Percentiles rank a stretch among this genome's conserved stretches.
Evolutionary conservation across 2,797 vertebrate genomes (phyloP).

Genomic region (Takifugu ocellatus): DNA sequence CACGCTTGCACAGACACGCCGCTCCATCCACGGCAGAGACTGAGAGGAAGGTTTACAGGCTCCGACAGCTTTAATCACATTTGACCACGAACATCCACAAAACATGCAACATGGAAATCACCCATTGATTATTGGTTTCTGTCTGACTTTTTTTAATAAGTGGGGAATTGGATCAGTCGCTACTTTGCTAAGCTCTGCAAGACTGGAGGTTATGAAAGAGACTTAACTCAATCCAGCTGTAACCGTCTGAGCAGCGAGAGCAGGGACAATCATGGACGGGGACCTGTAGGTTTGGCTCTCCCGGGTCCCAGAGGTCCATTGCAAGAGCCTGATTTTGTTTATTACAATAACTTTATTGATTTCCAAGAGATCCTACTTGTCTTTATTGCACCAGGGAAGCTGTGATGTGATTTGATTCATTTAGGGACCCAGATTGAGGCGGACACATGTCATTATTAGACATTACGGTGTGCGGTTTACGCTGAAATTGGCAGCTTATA

Average conservation of each 20-base stretch:
- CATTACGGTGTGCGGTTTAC: slow-evolving; percentile 27
- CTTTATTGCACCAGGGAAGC: slow-evolving; percentile 45
- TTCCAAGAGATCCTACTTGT: slow-evolving; percentile 47
- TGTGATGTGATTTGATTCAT: slow-evolving; percentile 40
- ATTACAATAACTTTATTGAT: slow-evolving; percentile 66
- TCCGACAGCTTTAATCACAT: slow-evolving; percentile 71
- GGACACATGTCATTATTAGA: slow-evolving; percentile 41
- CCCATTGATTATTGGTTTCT: slow-evolving; percentile 64
- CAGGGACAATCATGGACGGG: slow-evolving; percentile 54
- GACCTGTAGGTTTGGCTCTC: slow-evolving; percentile 42
- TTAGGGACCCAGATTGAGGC: slow-evolving; percentile 35
- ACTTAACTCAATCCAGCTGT: slow-evolving; percentile 64
- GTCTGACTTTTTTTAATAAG: slow-evolving; percentile 42
- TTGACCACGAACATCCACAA: slow-evolving; percentile 57
- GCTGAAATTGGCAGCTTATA: slow-evolving; percentile 2
- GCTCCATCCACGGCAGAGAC: neutral
- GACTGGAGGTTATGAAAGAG: slow-evolving; percentile 65
- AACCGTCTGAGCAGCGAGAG: slow-evolving; percentile 58
- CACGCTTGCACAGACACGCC: neutral
- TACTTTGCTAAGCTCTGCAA: slow-evolving; percentile 57
- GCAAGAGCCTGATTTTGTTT: slow-evolving; percentile 52
- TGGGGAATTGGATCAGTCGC: slow-evolving; percentile 61
- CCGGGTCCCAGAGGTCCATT: slow-evolving; percentile 53
- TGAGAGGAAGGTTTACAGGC: slow-evolving; percentile 53
- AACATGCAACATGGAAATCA: slow-evolving; percentile 66